Conservation (phyloP, 2,888 invertebrate species). For the Pseudolycoriella hygida region DNA sequence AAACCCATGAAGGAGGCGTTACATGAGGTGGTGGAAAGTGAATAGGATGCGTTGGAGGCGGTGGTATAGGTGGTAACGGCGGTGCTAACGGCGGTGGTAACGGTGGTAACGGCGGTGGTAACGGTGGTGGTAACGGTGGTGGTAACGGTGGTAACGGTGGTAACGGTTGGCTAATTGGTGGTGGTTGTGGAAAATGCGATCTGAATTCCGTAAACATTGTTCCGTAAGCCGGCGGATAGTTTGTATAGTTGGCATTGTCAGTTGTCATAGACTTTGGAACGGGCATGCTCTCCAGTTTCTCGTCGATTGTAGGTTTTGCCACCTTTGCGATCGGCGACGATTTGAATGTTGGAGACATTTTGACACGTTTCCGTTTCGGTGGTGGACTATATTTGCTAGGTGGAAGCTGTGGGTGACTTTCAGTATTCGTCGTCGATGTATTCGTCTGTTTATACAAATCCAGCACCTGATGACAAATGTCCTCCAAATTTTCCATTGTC, state of each 20-base stretch:
- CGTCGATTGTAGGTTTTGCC: not conserved
- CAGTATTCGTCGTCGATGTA: conserved; percentile 34
- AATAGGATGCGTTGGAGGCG: too few species aligned
- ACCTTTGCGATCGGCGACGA: conserved; percentile 1
- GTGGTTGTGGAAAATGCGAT: conserved; percentile 21
- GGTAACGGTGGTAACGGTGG: too few species aligned
- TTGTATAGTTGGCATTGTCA: conserved; percentile 16
- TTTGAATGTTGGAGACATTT: conserved; percentile 9
- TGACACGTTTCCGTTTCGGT: conserved; percentile 11
- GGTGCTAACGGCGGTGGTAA: too few species aligned
- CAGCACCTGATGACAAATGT: conserved; percentile 89
- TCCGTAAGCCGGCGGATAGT: conserved; percentile 31
- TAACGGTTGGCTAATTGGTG: not conserved
- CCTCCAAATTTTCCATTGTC: conserved; percentile 84
- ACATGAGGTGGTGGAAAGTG: too few species aligned
- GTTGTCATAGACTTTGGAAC: conserved; percentile 9
- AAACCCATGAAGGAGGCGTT: too few species aligned
- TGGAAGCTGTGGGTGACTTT: conserved; percentile 46
- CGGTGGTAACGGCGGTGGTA: too few species aligned
- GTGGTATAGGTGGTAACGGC: too few species aligned
- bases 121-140: too few species aligned
- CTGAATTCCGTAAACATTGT: conserved; percentile 29
- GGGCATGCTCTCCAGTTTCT: conserved; percentile 1
- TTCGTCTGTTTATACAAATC: conserved; percentile 71
- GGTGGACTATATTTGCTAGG: conserved; percentile 20